phyloP scores from a whole-genome alignment of 2,113 vertebrate species.

The Piliocolobus tephrosceles region DNA sequence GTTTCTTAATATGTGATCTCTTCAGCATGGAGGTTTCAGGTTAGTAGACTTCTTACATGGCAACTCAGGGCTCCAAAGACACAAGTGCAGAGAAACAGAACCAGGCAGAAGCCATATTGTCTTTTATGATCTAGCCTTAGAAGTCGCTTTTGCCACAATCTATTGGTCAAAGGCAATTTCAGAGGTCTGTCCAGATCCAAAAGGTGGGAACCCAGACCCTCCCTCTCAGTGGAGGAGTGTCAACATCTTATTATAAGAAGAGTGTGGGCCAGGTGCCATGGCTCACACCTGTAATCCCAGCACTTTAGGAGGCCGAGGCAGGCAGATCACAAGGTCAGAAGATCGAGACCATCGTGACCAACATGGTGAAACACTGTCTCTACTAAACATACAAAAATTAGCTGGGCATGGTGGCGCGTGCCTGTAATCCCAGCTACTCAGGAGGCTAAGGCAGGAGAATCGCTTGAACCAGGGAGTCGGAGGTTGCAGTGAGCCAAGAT shows the following conservation, averaged over 20 bases:
- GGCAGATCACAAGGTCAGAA: too few relatives aligned
- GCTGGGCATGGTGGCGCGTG: rapidly evolving
- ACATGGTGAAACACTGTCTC: too few relatives aligned
- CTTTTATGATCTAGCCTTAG: neutral
- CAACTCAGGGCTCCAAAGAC: neutral
- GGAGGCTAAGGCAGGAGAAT: too few relatives aligned
- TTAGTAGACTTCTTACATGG: neutral
- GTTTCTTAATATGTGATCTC: neutral
- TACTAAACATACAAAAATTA: too few relatives aligned
- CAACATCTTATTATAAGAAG: too few relatives aligned
- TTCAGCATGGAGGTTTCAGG: neutral
- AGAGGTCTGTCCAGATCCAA: neutral
- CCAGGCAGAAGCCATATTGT: neutral
- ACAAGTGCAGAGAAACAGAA: neutral
- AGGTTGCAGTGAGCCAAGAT: too few relatives aligned
- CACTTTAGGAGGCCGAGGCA: too few relatives aligned
- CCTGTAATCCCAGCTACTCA: too few relatives aligned
- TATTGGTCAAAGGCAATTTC: neutral
- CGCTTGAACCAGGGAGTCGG: too few relatives aligned
- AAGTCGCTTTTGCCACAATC: neutral
- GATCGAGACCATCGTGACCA: too few relatives aligned
- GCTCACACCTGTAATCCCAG: too few relatives aligned
- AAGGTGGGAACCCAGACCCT: neutral
- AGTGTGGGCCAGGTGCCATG: too few relatives aligned
- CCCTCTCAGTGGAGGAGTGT: neutral